These are phyloP conservation scores for Tetranychus cinnabarinus DNA, from an alignment of 1,140 invertebrate species.

Conservation along the genomic window DNA sequence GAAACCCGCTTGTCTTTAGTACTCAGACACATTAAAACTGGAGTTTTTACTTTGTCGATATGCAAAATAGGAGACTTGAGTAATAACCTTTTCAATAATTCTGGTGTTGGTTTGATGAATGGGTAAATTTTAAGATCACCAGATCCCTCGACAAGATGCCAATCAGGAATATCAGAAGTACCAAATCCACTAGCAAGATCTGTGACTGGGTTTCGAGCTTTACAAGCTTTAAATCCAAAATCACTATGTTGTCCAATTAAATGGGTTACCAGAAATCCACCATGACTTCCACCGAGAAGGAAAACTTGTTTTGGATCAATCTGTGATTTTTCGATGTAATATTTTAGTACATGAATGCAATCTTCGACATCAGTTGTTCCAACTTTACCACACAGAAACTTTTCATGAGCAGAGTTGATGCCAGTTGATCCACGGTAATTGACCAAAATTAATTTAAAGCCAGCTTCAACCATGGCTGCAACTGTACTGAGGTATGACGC, in stretches of 20 bases:
- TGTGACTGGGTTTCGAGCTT: slow-evolving; percentile 51
- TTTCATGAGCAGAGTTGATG: slow-evolving; percentile 43
- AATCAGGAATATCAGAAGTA: slow-evolving; percentile 60
- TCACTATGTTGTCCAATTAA: slow-evolving; percentile 57
- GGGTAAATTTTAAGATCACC: slow-evolving; percentile 4
- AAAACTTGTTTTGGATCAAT: slow-evolving; percentile 20
- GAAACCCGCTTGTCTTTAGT: slow-evolving; percentile 59
- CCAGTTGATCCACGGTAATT: slow-evolving; percentile 74
- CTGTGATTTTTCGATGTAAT: slow-evolving; percentile 19
- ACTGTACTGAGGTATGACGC: slow-evolving; percentile 27
- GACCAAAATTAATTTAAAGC: slow-evolving; percentile 24
- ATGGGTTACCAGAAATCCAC: slow-evolving; percentile 65
- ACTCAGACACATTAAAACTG: slow-evolving; percentile 56
- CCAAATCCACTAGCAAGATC: slow-evolving; percentile 40
- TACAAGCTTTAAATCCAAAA: slow-evolving; percentile 24
- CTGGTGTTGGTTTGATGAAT: slow-evolving; percentile 3
- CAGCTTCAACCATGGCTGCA: slow-evolving; percentile 30
- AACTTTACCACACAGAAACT: slow-evolving; percentile 43
- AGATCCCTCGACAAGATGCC: slow-evolving; percentile 25
- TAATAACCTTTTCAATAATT: slow-evolving; percentile 17
- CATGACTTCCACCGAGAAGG: slow-evolving; percentile 56
- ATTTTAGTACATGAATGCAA: slow-evolving; percentile 35
- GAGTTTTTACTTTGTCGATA: slow-evolving; percentile 33
- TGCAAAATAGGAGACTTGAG: slow-evolving; percentile 23
- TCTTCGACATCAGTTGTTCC: slow-evolving; percentile 59